Evolutionary conservation across 2,888 invertebrate genomes (phyloP), one percentile per base, ranked within the genome.

Genomic region (Erebia ligea): DNA sequence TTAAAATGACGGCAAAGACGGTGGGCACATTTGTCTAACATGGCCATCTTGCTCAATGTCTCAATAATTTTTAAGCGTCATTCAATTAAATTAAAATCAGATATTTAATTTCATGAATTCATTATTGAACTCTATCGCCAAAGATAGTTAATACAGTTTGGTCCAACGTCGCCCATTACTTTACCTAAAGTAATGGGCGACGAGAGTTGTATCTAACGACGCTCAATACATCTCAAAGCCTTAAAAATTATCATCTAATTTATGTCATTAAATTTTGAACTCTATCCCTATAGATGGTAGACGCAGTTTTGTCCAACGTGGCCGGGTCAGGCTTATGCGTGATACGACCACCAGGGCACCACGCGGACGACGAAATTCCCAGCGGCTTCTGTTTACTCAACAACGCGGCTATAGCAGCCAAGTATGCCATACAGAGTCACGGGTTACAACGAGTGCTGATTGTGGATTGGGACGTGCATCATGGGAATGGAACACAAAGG

Each of bases 391-490:
- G 99, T 79, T 95, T 98, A 72, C 95, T 98, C 76, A 98, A 98
- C 90, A 98, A 97, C 85, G 96, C 97, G 5, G 97, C 97, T 0
- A 91, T 97, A 21, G 98, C 97, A 3, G 98, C 98, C 0, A 94
- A 94, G 77, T 95, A 97, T 86, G 97, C 97, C 0, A 84, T 96
- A 1, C 84, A 92, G 19, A 88, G 87, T 70, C 95, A 95, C 82
- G 94, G 94, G 0, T 80, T 96, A 1, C 91, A 94, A 77, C 93
- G 97, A 56, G 86, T 92, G 59, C 81, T 97, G 57, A 95, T 99
- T 67, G 86, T 99, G 0, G 99, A 99, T 91, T 99, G 99, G 97
- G 99, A 99, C 87, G 96, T 99, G 2, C 99, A 99, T 83, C 99
- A 99, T 84, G 99, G 99, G 13, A 98, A 99, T 85, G 99, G 98